These are phyloP conservation scores for Zelleria hepariella DNA, from an alignment of 2,888 invertebrate species.

Conservation along the genomic window DNA sequence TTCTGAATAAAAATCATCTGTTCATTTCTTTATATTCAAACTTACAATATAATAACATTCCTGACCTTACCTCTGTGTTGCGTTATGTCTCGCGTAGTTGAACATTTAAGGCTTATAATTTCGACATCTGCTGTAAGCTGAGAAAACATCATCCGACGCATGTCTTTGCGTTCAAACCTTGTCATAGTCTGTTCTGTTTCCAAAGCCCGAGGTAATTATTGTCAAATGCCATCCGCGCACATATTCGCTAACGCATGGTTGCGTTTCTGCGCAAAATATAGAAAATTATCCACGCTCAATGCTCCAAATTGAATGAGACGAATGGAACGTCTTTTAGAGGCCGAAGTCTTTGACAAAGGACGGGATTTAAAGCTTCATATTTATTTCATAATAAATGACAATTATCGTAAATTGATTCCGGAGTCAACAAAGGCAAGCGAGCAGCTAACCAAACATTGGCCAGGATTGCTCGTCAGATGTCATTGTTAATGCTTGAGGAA, in stretches of 20 bases:
- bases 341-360: constrained; percentile 35
- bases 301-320: constrained; percentile 34
- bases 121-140: constrained; percentile 59
- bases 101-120: constrained; percentile 6
- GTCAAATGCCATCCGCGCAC: constrained; percentile 50
- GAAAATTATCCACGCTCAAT: constrained; percentile 51
- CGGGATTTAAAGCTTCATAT: constrained; percentile 61
- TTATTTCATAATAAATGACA: constrained; percentile 72
- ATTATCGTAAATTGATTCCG: constrained; percentile 70
- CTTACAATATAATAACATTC: no score
- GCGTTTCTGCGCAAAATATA: constrained; percentile 56
- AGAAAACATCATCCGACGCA: constrained; percentile 53
- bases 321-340: constrained; percentile 41
- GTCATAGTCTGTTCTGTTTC: constrained; percentile 41
- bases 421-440: constrained; percentile 50
- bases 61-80: neutral
- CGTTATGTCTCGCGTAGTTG: constrained; percentile 3
- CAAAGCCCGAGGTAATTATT: constrained; percentile 60
- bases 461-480: constrained; percentile 65
- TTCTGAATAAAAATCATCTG: no score
- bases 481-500: constrained; percentile 40
- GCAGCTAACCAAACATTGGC: constrained; percentile 80
- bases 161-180: constrained; percentile 40
- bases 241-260: constrained; percentile 38
- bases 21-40: no score